A percentile compares a stretch with the other conserved stretches of the same genome.
phyloP scores from a whole-genome alignment of 2,888 invertebrate genomes.

The Andrena camellia region DNA sequence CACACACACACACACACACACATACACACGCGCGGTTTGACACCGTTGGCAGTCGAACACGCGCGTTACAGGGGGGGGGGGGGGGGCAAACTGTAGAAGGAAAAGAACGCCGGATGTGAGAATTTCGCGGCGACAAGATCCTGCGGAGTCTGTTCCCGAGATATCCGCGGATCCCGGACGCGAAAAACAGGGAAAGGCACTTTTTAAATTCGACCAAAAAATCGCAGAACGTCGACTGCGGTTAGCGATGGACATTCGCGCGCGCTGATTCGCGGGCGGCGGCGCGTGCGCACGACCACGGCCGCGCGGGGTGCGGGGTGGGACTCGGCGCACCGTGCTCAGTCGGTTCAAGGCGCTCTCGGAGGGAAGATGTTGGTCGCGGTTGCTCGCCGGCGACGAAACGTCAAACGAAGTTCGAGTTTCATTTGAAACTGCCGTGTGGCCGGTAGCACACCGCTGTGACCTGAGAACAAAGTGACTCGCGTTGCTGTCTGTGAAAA shows the following conservation, averaged over 20 bases:
- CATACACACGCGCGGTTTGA: not conserved
- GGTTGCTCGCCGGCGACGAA: constrained; percentile 23
- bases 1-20: not conserved
- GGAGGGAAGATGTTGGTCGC: constrained; percentile 41
- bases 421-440: not conserved
- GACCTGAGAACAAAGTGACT: not conserved
- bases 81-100: not conserved
- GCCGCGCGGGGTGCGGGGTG: constrained; percentile 25
- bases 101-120: constrained; percentile 1
- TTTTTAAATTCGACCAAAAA: constrained; percentile 48
- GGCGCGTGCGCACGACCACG: constrained; percentile 30
- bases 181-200: constrained; percentile 36
- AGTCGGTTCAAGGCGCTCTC: constrained; percentile 53
- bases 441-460: not conserved
- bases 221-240: constrained; percentile 26
- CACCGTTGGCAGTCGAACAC: not conserved
- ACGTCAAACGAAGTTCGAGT: constrained; percentile 19
- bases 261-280: constrained; percentile 43
- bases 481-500: not conserved
- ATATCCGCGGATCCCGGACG: not conserved
- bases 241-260: constrained; percentile 32
- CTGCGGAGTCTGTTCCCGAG: constrained; percentile 11
- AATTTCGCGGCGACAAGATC: constrained; percentile 15
- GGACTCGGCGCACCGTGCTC: constrained; percentile 27
- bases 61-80: not conserved